Percentiles rank a stretch among this genome's conserved stretches.
phyloP scores from a whole-genome alignment of 2,113 vertebrate genomes.

The Cryptomyrus ogoouensis region DNA sequence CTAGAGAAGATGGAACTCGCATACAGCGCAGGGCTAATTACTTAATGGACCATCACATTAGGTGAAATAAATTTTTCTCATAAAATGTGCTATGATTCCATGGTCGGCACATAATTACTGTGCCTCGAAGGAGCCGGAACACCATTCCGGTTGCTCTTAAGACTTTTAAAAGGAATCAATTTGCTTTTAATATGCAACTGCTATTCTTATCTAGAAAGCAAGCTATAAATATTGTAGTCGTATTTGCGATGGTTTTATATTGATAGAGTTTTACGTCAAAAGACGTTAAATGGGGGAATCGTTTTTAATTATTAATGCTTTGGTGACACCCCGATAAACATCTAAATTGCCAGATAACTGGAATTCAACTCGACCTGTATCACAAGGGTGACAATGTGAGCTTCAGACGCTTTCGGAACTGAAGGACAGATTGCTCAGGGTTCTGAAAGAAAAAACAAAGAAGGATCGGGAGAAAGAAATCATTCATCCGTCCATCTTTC shows the following conservation, averaged over 20 bases:
- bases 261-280: background rate
- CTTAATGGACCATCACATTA: conserved; percentile 10
- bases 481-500: background rate
- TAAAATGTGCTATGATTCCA: conserved; percentile 6
- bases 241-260: background rate
- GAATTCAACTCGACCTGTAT: background rate
- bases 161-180: conserved; percentile 10
- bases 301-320: background rate
- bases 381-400: background rate
- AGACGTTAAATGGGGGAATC: background rate
- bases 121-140: background rate
- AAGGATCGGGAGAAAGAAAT: background rate
- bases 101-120: background rate
- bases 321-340: background rate
- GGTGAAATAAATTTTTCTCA: conserved; percentile 13
- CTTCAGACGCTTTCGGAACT: background rate
- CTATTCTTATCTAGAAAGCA: background rate
- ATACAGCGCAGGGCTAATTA: conserved; percentile 4
- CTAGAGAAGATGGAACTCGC: background rate
- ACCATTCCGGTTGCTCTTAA: conserved; percentile 2
- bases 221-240: background rate
- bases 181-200: background rate
- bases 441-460: background rate
- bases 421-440: background rate
- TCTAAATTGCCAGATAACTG: background rate